Conservation (phyloP, 2,888 invertebrate species). For the Acrocera orbiculus region DNA sequence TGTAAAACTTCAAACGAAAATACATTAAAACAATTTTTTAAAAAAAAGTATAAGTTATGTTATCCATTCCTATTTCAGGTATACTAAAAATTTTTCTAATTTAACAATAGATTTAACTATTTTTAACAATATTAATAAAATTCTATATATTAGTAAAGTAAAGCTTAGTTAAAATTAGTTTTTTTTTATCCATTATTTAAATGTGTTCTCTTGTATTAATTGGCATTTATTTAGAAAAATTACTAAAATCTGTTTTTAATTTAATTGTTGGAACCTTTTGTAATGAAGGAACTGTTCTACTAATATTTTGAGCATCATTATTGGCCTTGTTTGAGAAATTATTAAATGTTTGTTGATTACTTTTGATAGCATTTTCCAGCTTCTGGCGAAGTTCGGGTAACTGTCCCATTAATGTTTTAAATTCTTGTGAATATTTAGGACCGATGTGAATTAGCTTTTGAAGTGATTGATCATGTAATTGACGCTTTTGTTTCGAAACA, state of each 20-base stretch:
- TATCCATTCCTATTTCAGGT: too few relatives aligned
- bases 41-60: too few relatives aligned
- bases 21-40: too few relatives aligned
- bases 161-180: too few relatives aligned
- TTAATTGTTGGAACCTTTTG: constrained; percentile 60
- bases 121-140: too few relatives aligned
- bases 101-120: too few relatives aligned
- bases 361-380: constrained; percentile 70
- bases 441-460: constrained; percentile 83
- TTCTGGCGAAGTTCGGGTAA: constrained; percentile 61
- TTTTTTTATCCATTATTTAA: too few relatives aligned
- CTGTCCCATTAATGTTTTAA: constrained; percentile 76
- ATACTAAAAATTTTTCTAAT: too few relatives aligned
- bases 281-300: constrained; percentile 1
- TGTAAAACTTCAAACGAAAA: too few relatives aligned
- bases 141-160: too few relatives aligned
- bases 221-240: constrained; percentile 56
- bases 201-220: too few relatives aligned
- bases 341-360: constrained; percentile 42
- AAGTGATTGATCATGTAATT: constrained; percentile 75
- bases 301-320: constrained; percentile 31
- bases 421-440: constrained; percentile 84
- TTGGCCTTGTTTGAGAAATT: constrained; percentile 31
- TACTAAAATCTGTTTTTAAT: constrained; percentile 87
- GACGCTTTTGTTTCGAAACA: constrained; percentile 43